Evolutionary conservation across 2,888 invertebrate species (phyloP), one percentile per base, ranked within the genome.

Genomic region (Eulithis testata): DNA sequence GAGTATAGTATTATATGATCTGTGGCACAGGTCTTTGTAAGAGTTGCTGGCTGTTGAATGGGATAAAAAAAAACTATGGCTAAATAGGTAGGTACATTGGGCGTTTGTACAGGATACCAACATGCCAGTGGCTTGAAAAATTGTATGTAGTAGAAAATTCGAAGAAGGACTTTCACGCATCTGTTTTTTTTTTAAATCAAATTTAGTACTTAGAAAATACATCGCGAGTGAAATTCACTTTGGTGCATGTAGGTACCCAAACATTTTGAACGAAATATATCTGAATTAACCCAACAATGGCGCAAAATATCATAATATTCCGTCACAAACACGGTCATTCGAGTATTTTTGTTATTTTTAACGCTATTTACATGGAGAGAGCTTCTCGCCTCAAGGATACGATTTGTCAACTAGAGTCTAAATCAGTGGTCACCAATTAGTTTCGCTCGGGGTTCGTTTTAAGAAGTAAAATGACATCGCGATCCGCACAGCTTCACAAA

Each of bases 271-370:
- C 37, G 52, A 43, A 51, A 59, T 43, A 55, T 45, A 37, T 58
- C 58, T 44, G 27, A 53, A 51, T 43, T 50, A 63, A 64, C 62
- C 12, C 60, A 65, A 70, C 68, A 68, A 65, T 66, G 59, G 60
- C 60, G 63, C 58, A 69, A 62, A 72, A 66, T 60, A 63, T 69
- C 68, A 66, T 66, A 60, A 70, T 68, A 72, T 70, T 68, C 62
- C 53, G 53, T 62, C 65, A 65, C 67, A 67, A 65, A 62, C 65
- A 60, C 52, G 64, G 66, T 65, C 40, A 59, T 64, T 66, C 63
- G 72, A 70, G 70, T 69, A 63, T 68, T 66, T 69, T 66, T 63
- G 67, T 69, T 69, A 21, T 21, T 14, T 47, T 47, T 14, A 47
- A 47, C 47, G 7, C 6, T 12, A 47, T 21, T 47, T 47, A 47